phyloP scores from a whole-genome alignment of 2,113 vertebrate species.

The Paedocypris sp. region DNA sequence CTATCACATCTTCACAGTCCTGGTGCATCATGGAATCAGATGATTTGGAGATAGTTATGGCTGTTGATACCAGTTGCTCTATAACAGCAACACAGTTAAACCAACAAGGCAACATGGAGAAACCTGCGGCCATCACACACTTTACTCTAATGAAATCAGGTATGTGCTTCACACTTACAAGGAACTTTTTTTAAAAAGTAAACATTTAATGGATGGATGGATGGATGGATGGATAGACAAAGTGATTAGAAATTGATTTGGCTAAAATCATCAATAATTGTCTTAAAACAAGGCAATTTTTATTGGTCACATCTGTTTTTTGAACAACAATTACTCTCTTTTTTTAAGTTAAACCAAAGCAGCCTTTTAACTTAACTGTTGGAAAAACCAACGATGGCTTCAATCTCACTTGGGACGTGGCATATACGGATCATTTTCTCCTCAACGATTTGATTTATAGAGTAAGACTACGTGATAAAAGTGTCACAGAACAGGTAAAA shows the following conservation, averaged over 20 bases:
- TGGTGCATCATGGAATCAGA: constrained; percentile 45
- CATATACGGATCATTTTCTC: not conserved
- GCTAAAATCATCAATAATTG: no score
- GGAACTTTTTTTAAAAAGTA: no score
- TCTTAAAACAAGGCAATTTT: no score
- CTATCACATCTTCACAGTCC: constrained; percentile 28
- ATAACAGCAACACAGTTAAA: not conserved
- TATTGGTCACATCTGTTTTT: no score
- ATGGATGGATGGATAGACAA: no score
- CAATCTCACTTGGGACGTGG: constrained; percentile 72
- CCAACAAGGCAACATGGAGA: no score
- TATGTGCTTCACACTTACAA: no score
- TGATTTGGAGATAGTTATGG: accelerated
- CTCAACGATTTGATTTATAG: constrained; percentile 55
- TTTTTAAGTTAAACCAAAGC: constrained; percentile 64
- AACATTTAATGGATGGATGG: no score
- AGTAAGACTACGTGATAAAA: constrained; percentile 56
- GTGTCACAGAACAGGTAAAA: constrained; percentile 52
- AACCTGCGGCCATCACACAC: not conserved
- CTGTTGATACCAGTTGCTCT: constrained; percentile 22
- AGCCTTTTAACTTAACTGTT: constrained; percentile 62
- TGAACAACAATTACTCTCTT: not conserved
- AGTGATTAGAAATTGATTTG: no score
- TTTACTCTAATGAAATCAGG: not conserved
- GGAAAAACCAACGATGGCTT: constrained; percentile 36